These are phyloP conservation scores for Hydrozoanthus tunicans DNA, from an alignment of 64 coral and sea anemone species.

Conservation along the genomic window DNA sequence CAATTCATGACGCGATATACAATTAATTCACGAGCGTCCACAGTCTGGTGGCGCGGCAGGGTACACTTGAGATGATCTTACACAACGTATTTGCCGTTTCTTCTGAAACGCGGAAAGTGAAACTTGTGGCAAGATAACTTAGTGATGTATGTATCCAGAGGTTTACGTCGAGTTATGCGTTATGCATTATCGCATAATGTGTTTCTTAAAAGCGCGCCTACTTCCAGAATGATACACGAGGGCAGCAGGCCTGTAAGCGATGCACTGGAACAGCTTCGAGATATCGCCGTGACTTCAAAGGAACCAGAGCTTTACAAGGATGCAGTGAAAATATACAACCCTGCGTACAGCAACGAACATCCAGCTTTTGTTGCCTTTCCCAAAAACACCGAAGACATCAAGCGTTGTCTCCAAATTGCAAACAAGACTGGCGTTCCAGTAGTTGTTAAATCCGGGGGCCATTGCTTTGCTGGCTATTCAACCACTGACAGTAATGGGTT, in stretches of 20 bases:
- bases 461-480: constrained; percentile 88
- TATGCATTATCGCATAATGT: constrained; percentile 3
- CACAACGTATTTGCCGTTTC: not conserved
- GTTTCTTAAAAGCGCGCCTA: not conserved
- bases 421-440: constrained; percentile 45
- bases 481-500: constrained; percentile 76
- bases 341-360: constrained; percentile 58
- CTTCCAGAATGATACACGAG: constrained; percentile 9
- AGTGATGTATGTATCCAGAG: constrained; percentile 37
- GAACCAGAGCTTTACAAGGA: constrained; percentile 69
- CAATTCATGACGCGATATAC: too few relatives aligned
- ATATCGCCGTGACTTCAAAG: constrained; percentile 75
- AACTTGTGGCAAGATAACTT: not conserved
- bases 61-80: not conserved
- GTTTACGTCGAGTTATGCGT: constrained; percentile 36
- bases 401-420: constrained; percentile 71
- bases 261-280: constrained; percentile 66
- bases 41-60: too few relatives aligned
- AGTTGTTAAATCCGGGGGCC: constrained; percentile 86
- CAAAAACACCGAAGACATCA: constrained; percentile 63
- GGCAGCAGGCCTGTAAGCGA: not conserved
- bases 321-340: constrained; percentile 85
- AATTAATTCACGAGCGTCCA: too few relatives aligned
- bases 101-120: not conserved
- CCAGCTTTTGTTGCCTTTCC: constrained; percentile 94